phyloP scores from a whole-genome alignment of 2,113 vertebrate species.

The human region GRCh38 chr15:39931501-39932000 shows the following conservation, averaged over 20 bases:
- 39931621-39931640: constrained; percentile 1
- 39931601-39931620: neutral
- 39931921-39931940: constrained; percentile 14
- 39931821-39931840: neutral
- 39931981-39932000: neutral
- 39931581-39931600: neutral
- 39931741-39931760: neutral
- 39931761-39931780: neutral
- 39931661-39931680: neutral
- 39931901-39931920: neutral
- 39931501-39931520: neutral
- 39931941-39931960: neutral
- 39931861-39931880: neutral
- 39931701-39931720: neutral
- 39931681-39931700: neutral
- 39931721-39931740: neutral
- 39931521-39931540: neutral
- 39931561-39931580: neutral
- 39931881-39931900: neutral
- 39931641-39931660: neutral
- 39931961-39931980: neutral
- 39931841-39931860: neutral
- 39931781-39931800: neutral
- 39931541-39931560: neutral
- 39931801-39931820: neutral